Conservation (phyloP, 2,888 invertebrate species). For the Tinea semifulvella region DNA sequence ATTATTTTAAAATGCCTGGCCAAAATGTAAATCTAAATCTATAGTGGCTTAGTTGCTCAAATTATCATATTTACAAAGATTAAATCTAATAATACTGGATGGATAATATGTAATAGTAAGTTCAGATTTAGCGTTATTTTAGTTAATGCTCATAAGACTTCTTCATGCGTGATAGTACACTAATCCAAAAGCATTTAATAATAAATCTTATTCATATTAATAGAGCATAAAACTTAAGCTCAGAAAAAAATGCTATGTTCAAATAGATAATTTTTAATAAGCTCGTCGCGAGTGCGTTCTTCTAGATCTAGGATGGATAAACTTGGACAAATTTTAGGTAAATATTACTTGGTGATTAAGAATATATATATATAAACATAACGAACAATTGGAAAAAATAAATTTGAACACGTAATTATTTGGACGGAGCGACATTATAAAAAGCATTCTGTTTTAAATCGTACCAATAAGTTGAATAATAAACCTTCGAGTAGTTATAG, state of each 20-base stretch:
- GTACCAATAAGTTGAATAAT: too few relatives aligned
- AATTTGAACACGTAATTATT: conserved; percentile 55
- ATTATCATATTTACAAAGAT: too few relatives aligned
- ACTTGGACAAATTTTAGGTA: neutral
- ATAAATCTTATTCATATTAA: conserved; percentile 25
- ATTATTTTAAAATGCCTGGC: neutral
- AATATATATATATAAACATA: neutral
- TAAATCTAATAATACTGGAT: conserved; percentile 62
- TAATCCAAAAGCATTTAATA: conserved; percentile 60
- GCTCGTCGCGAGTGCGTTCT: conserved; percentile 3
- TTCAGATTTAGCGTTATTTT: conserved; percentile 48
- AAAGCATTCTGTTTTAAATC: conserved; percentile 2
- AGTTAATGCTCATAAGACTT: conserved; percentile 59
- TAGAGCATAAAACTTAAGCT: neutral
- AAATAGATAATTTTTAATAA: neutral
- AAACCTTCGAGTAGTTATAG: too few relatives aligned
- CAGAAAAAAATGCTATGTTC: neutral
- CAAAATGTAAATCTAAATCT: neutral
- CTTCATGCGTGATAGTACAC: conserved; percentile 55
- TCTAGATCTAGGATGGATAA: neutral
- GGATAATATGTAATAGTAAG: conserved; percentile 43
- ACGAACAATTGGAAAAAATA: neutral
- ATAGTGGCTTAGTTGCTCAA: too few relatives aligned
- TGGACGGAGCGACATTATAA: conserved; percentile 49
- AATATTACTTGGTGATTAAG: neutral